Evolutionary conservation across 2,113 vertebrate genomes (phyloP), one percentile per base, ranked within the genome.

Genomic region (Leucopsar rothschildi): DNA sequence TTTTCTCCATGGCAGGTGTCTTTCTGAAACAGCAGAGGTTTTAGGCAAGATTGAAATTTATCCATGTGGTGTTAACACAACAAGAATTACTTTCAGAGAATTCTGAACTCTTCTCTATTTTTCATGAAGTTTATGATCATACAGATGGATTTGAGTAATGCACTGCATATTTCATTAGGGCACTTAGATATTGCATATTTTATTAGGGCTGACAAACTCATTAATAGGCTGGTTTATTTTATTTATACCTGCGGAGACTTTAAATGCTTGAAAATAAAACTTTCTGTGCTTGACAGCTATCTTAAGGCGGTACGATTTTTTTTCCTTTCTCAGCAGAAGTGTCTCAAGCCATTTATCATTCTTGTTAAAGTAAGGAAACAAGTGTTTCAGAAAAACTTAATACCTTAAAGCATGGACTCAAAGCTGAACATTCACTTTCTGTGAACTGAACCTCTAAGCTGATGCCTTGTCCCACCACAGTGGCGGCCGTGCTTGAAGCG

Each of bases 41-140:
- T 91, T 59, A 57, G 21, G 13, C 19, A 82, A 44, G 33, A 57
- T 59, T 71, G 49, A 44, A 56, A 65, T 52, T 66, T 50, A 16
- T 20, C 0, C 1, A 6, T 33, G 22, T 24, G 12, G 29, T 5
- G 4, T 45, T 72, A 68, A 55, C 5, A 66, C 24, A 2, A 1
- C 12, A 57, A 53, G 11, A 83, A 91, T 37, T 25, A n/a, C 17
- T 69, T 63, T 18, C 61, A 63, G 17, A 50, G 7, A 64, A 37
- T 80, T 86, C 42, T 63, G 29, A 82, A 45, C 20, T 68, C 10
- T n/a, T 16, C 2, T 22, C 7, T 82, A 5, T 12, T 53, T 88
- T 59, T 59, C 11, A 57, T 29, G 11, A 22, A 52, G 3, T 5
- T 50, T 18, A 14, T 42, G 23, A 64, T 35, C 22, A 60, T 12